Evolutionary conservation across 2,113 vertebrate species (phyloP).

Genomic region (Sula dactylatra): DNA sequence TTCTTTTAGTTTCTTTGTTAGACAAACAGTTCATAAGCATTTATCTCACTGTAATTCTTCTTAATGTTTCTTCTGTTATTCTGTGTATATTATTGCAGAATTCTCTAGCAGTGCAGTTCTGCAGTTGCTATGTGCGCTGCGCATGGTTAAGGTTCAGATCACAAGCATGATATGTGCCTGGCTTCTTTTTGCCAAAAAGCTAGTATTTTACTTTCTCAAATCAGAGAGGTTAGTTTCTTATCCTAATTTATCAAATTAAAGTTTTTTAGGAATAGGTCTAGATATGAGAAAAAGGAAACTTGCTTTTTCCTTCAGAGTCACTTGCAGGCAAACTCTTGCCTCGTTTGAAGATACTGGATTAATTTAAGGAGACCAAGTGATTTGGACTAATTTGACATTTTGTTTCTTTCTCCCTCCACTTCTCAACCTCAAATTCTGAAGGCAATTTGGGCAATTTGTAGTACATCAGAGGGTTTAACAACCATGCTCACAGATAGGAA

Average conservation of each 20-base stretch:
- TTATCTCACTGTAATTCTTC: not conserved
- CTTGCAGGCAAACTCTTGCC: not conserved
- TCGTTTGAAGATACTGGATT: not conserved
- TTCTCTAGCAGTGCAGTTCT: not conserved
- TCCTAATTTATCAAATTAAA: not conserved
- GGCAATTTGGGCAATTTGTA: not conserved
- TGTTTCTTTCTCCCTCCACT: not conserved
- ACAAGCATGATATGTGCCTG: not conserved
- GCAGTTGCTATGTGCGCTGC: not conserved
- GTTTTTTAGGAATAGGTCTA: not conserved
- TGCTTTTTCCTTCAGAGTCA: not conserved
- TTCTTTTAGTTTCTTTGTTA: not conserved
- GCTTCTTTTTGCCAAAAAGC: not conserved
- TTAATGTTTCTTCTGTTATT: not conserved
- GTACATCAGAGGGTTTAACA: not conserved
- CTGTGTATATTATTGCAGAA: not conserved
- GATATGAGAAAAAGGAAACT: not conserved
- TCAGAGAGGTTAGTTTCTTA: not conserved
- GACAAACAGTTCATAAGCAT: not conserved
- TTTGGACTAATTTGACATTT: not conserved
- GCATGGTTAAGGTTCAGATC: rapidly evolving
- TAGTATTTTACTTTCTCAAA: not conserved
- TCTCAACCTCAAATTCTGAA: not conserved
- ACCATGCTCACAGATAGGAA: not conserved
- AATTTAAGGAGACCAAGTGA: not conserved